Evolutionary conservation across 2,113 vertebrate species (phyloP).

Genomic region (Myotis davidii): DNA sequence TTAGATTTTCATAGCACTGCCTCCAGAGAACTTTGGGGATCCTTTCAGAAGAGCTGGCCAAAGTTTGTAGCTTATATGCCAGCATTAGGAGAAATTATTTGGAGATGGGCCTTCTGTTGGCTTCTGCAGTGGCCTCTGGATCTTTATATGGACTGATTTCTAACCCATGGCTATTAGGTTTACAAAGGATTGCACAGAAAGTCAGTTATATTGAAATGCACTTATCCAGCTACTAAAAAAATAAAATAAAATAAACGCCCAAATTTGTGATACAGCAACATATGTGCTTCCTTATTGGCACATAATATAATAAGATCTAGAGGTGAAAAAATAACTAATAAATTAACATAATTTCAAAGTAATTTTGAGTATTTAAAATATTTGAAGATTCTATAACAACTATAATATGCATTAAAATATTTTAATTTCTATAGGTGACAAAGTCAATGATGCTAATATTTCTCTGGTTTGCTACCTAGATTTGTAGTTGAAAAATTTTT

Average conservation of each 20-base stretch:
- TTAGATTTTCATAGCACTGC: slow-evolving; percentile 43
- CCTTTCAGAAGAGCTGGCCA: slow-evolving; percentile 53
- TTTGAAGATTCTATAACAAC: background rate
- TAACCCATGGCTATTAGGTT: background rate
- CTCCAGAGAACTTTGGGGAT: slow-evolving; percentile 26
- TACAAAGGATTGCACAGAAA: background rate
- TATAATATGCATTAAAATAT: background rate
- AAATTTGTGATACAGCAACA: background rate
- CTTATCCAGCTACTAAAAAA: background rate
- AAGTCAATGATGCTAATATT: background rate
- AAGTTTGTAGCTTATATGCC: slow-evolving; percentile 39
- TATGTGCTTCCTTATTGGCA: background rate
- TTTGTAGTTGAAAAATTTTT: background rate
- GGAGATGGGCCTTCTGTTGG: background rate
- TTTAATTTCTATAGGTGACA: background rate
- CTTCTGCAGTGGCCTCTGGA: fast-evolving
- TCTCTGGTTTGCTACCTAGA: background rate
- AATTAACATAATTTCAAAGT: background rate
- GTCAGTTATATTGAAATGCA: background rate
- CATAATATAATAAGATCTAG: background rate
- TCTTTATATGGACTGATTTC: background rate
- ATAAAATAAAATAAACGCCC: background rate
- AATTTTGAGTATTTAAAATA: background rate
- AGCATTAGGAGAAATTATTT: background rate
- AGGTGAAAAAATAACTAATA: background rate